These are phyloP conservation scores for Scomber scombrus DNA, from an alignment of 2,113 vertebrate genomes.

Conservation along the genomic window DNA sequence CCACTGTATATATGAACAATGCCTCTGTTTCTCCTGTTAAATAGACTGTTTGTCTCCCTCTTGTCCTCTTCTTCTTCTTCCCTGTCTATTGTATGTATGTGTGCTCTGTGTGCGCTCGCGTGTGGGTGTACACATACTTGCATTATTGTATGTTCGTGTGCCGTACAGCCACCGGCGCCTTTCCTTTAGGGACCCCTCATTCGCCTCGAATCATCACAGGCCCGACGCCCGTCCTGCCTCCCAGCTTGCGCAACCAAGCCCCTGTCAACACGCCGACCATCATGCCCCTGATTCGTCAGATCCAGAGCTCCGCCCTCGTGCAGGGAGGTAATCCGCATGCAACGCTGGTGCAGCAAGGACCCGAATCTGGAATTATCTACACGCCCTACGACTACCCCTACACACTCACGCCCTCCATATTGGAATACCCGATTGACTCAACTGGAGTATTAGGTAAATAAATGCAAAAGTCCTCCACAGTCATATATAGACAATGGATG, in stretches of 20 bases:
- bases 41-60: constrained; percentile 69
- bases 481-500: constrained; percentile 72
- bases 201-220: constrained; percentile 96
- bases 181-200: constrained; percentile 96
- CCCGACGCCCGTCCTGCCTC: constrained; percentile 93
- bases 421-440: constrained; percentile 98
- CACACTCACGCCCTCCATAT: constrained; percentile 97
- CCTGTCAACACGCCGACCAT: constrained; percentile 92
- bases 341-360: constrained; percentile 92
- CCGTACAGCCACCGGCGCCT: constrained; percentile 89
- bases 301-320: constrained; percentile 94
- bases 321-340: constrained; percentile 94
- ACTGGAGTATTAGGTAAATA: constrained; percentile 97
- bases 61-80: constrained; percentile 55
- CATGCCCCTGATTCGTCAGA: constrained; percentile 99
- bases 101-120: constrained; percentile 15
- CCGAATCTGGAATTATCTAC: constrained; percentile 97
- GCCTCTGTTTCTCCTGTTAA: constrained; percentile 68
- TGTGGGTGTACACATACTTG: constrained; percentile 61
- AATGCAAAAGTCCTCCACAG: constrained; percentile 29
- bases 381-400: constrained; percentile 99
- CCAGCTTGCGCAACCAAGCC: constrained; percentile 91
- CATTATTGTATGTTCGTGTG: constrained; percentile 53
- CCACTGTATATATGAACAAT: constrained; percentile 77
- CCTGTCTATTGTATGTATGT: constrained; percentile 70